Base-by-base conservation (phyloP, 2,113 vertebrate genomes). In the Spea bombifrons region DNA sequence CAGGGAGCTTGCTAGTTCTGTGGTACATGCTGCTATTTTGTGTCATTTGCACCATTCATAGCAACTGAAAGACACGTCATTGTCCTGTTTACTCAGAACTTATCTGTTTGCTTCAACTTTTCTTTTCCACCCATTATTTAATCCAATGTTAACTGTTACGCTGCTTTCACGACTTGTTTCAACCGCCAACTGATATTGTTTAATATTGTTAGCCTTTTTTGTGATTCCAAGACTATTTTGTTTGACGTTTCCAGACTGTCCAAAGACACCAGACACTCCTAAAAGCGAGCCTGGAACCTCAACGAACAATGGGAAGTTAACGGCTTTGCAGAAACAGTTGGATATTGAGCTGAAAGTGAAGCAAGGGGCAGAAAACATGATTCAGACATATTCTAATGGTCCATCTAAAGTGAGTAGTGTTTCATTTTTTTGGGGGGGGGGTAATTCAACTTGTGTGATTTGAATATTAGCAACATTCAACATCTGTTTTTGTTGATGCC, bases 281-380 rank as follows among this genome's bases (percentile, higher is more conserved):
- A 96, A 94, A 85, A 97, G 94, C 52, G 95, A 97, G 86, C 88
- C 90, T 69, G 92, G 94, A 81, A 92, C 90, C 85, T 89, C 91
- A 86, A 92, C 94, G 7, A 95, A 92, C 88, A 96, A 90, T 87
- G 93, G 92, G 85, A 94, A 94, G 81, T 88, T 99, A 82, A 95
- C 93, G 61, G 96, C 94, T 79, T 92, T 99, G 86, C 96, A 99
- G 86, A 96, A 96, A 77, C 97, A 99, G 84, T 90, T 96, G 73
- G 95, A 99, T 90, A 99, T 99, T 84, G 97, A 99, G 86, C 90
- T 97, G 84, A 99, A 99, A 88, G 97, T 99, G 85, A 99, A 99
- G 84, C 97, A 99, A 83, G 97, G 97, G 72, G 97, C 97, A 1
- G 97, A 99, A 86, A 99, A 99, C 88, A 99, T 99, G 97, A 98